Evolutionary conservation across 2,888 invertebrate species (phyloP).

Genomic region (Diarsia dahlii): DNA sequence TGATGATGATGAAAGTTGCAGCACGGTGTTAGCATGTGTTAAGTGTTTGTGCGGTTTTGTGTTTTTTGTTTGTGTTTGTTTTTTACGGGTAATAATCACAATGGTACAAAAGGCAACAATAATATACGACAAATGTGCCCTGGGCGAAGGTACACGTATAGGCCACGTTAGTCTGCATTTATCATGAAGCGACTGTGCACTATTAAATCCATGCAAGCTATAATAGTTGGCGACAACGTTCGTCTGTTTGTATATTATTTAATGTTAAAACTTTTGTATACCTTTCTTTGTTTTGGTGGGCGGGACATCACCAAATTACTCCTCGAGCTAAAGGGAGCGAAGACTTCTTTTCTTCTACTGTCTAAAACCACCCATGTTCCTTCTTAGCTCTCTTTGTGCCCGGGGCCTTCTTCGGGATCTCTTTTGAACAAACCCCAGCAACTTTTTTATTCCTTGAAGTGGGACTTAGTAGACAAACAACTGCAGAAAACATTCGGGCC

Average conservation of each 20-base stretch:
- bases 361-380: too few species aligned
- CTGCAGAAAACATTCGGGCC: not conserved
- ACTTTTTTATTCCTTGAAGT: not conserved
- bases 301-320: too few species aligned
- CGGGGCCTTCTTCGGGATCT: too few species aligned
- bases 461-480: not conserved
- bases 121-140: conserved; percentile 20
- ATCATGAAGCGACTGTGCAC: conserved; percentile 66
- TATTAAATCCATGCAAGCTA: conserved; percentile 44
- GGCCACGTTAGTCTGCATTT: conserved; percentile 62
- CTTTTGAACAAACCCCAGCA: too few species aligned
- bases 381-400: too few species aligned
- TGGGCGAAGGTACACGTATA: conserved; percentile 51
- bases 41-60: too few species aligned
- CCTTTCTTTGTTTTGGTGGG: too few species aligned
- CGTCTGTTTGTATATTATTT: conserved; percentile 19
- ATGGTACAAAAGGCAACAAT: conserved; percentile 29
- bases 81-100: conserved; percentile 6
- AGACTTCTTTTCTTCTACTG: too few species aligned
- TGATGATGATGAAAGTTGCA: too few species aligned
- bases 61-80: too few species aligned
- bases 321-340: too few species aligned
- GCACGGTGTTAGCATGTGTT: not conserved
- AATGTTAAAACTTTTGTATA: not conserved
- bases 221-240: not conserved